These are phyloP conservation scores for Cotesia congregata DNA, from an alignment of 2,888 invertebrate genomes.

Conservation along the genomic window DNA sequence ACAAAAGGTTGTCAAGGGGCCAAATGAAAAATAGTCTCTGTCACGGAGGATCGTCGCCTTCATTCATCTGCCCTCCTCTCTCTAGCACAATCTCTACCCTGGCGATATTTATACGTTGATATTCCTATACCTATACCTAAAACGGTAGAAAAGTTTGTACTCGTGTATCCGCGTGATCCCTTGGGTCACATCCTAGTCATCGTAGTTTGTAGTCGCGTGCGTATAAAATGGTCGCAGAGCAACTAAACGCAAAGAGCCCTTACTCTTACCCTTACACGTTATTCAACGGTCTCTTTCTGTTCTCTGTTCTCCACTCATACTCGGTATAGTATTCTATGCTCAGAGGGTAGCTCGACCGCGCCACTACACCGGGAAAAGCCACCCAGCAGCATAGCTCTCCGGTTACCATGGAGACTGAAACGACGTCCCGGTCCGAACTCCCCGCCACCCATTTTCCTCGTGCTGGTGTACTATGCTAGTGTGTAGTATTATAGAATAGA, in stretches of 20 bases:
- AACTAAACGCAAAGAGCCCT: not conserved
- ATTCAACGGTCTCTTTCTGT: not conserved
- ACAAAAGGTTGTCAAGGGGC: not conserved
- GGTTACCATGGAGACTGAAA: slow-evolving; percentile 49
- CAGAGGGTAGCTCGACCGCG: slow-evolving; percentile 32
- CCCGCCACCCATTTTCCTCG: slow-evolving; percentile 38
- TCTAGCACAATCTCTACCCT: not conserved
- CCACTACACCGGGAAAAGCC: slow-evolving; percentile 38
- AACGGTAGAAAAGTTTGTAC: not conserved
- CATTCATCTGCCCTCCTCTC: not conserved
- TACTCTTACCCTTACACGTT: not conserved
- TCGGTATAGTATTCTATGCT: not conserved
- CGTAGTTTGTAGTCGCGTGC: slow-evolving; percentile 13
- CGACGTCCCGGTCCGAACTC: slow-evolving; percentile 46
- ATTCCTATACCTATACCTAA: not conserved
- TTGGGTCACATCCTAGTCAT: not conserved
- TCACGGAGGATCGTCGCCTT: not conserved
- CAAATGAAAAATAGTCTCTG: not conserved
- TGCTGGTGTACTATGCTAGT: not conserved
- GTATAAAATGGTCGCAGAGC: slow-evolving; percentile 23
- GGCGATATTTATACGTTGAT: not conserved
- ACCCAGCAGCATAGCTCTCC: slow-evolving; percentile 34
- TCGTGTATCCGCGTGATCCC: not conserved
- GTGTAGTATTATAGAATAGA: not conserved
- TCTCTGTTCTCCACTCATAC: not conserved